phyloP scores from a whole-genome alignment of 1,140 invertebrate genomes.

The Cardiocondyla obscurior region DNA sequence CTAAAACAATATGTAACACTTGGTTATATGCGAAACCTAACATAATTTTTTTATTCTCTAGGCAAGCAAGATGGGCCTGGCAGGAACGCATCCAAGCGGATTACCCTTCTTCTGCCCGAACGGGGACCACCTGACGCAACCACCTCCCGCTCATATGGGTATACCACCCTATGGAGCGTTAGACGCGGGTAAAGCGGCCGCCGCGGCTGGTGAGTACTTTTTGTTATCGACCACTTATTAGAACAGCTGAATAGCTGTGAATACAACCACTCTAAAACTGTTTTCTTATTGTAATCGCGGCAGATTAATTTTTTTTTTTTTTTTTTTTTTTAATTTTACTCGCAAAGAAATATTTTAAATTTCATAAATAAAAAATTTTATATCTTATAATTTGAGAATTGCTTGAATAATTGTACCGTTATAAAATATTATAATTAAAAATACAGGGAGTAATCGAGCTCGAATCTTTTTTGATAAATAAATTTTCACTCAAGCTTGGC shows the following conservation, averaged over 20 bases:
- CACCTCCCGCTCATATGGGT: slow-evolving; percentile 98
- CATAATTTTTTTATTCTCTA: slow-evolving; percentile 88
- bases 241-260: no score
- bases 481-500: no score
- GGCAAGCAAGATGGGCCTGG: slow-evolving; percentile 95
- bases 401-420: no score
- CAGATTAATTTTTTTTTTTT: slow-evolving; percentile 79
- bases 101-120: slow-evolving; percentile 96
- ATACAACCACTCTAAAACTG: slow-evolving; percentile 81
- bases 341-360: no score
- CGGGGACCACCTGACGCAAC: slow-evolving; percentile 92
- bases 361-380: no score
- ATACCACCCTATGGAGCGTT: slow-evolving; percentile 95
- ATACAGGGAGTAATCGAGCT: no score
- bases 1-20: not conserved
- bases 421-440: no score
- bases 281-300: slow-evolving; percentile 84
- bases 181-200: slow-evolving; percentile 88
- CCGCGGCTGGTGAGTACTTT: slow-evolving; percentile 84
- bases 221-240: slow-evolving; percentile 62
- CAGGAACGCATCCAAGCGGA: slow-evolving; percentile 87
- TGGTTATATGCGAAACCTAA: not conserved
- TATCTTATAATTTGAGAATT: no score
- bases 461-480: no score
- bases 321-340: not conserved